A percentile compares a stretch with the other conserved stretches of the same genome.
These are phyloP conservation scores for Fopius arisanus DNA, from an alignment of 1,140 invertebrate species.

Conservation along the genomic window DNA sequence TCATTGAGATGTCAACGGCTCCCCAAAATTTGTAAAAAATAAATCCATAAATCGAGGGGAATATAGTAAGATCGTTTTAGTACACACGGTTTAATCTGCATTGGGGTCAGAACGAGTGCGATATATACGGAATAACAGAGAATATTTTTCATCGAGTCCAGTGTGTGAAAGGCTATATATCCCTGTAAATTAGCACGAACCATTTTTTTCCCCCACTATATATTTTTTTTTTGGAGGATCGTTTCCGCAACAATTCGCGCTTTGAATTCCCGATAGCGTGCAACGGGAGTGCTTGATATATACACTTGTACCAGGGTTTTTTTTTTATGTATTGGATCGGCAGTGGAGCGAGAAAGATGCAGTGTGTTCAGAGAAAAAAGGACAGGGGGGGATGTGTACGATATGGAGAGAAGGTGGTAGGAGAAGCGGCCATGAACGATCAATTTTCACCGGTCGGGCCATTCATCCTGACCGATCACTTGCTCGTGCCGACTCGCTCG, in stretches of 20 bases:
- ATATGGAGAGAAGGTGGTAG: neutral
- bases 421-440: conserved; percentile 21
- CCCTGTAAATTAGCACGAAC: conserved; percentile 11
- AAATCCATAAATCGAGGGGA: neutral
- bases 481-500: conserved; percentile 5
- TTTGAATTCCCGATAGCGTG: conserved; percentile 17
- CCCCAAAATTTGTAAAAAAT: neutral
- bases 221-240: neutral
- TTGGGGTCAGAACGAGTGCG: neutral
- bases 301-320: neutral
- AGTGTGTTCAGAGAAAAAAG: neutral
- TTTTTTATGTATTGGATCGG: neutral
- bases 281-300: conserved; percentile 2
- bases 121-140: conserved; percentile 5
- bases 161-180: conserved; percentile 16
- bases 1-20: neutral
- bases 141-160: neutral
- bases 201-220: neutral
- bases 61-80: conserved; percentile 2
- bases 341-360: conserved; percentile 2
- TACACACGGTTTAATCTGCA: conserved; percentile 1
- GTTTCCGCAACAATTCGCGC: conserved; percentile 11
- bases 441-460: conserved; percentile 35
- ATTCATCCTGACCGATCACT: conserved; percentile 36
- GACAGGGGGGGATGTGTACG: neutral